phyloP scores from a whole-genome alignment of 2,113 vertebrate species.

The Mandrillus leucophaeus region DNA sequence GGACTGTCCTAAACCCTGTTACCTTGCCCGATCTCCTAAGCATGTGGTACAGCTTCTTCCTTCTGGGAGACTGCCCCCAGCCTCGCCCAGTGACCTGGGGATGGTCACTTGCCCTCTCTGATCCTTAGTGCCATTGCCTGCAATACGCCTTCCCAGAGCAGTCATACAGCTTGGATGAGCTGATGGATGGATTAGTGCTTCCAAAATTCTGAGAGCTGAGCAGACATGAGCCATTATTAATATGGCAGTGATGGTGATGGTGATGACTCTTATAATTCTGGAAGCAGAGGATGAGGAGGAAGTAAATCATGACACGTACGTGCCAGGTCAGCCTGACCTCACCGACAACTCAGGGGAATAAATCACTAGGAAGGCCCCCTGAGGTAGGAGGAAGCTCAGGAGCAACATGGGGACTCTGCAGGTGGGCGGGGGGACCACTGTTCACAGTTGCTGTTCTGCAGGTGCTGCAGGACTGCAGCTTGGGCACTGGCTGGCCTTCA shows the following conservation, averaged over 20 bases:
- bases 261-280: not conserved
- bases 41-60: not conserved
- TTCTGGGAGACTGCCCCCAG: not conserved
- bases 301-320: not conserved
- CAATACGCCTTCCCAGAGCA: not conserved
- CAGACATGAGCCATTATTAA: conserved; percentile 7
- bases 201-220: conserved; percentile 27
- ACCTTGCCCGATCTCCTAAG: not conserved
- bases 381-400: not conserved
- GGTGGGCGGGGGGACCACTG: not conserved
- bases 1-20: not conserved
- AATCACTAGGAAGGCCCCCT: not conserved
- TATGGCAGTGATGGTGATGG: not conserved
- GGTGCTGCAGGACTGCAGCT: not conserved
- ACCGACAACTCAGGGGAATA: not conserved
- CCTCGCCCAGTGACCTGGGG: not conserved
- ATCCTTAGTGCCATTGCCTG: not conserved
- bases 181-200: conserved; percentile 35
- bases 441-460: not conserved
- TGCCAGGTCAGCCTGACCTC: not conserved
- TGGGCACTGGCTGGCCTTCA: not conserved
- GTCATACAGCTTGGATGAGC: not conserved
- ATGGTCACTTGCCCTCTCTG: not conserved
- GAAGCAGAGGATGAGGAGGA: not conserved
- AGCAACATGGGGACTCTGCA: not conserved